These are phyloP conservation scores for Charaxes varanes DNA, from an alignment of 1,140 invertebrate genomes.

Conservation along the genomic window DNA sequence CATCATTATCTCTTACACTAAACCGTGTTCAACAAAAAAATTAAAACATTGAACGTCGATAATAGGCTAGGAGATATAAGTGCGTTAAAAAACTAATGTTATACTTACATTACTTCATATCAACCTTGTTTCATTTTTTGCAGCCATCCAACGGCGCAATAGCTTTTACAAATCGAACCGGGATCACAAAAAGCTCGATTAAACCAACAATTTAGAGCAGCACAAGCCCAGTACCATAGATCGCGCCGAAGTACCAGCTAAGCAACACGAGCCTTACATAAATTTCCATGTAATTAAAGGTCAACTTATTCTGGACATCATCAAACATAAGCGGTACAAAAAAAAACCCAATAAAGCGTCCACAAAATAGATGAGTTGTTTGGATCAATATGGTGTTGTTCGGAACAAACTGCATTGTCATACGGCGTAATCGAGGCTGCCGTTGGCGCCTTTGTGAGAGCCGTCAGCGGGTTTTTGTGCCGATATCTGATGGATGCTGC, in stretches of 20 bases:
- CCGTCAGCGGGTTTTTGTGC: slow-evolving; percentile 63
- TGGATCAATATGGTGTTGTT: slow-evolving; percentile 72
- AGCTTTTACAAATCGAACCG: slow-evolving; percentile 45
- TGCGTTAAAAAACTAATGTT: no score
- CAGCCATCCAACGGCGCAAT: slow-evolving; percentile 30
- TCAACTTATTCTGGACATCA: slow-evolving; percentile 21
- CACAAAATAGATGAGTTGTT: slow-evolving; percentile 65
- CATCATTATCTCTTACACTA: no score
- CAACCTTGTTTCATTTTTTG: slow-evolving; percentile 10
- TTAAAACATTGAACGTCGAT: no score
- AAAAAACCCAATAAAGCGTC: slow-evolving; percentile 67
- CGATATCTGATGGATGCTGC: slow-evolving; percentile 69
- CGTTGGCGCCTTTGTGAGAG: slow-evolving; percentile 65
- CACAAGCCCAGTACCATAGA: slow-evolving; percentile 59
- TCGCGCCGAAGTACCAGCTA: no score
- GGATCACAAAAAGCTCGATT: slow-evolving; percentile 63
- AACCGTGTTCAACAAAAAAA: no score
- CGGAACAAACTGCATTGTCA: slow-evolving; percentile 65
- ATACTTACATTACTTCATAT: slow-evolving; percentile 5
- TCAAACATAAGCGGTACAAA: slow-evolving; percentile 33
- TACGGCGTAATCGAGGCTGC: slow-evolving; percentile 66
- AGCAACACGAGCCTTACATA: no score
- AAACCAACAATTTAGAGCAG: slow-evolving; percentile 65
- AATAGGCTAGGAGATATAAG: no score
- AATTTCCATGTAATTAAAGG: slow-evolving; percentile 2